Evolutionary conservation across 2,888 invertebrate genomes (phyloP).

Genomic region (Dorcus parallelipipedus): DNA sequence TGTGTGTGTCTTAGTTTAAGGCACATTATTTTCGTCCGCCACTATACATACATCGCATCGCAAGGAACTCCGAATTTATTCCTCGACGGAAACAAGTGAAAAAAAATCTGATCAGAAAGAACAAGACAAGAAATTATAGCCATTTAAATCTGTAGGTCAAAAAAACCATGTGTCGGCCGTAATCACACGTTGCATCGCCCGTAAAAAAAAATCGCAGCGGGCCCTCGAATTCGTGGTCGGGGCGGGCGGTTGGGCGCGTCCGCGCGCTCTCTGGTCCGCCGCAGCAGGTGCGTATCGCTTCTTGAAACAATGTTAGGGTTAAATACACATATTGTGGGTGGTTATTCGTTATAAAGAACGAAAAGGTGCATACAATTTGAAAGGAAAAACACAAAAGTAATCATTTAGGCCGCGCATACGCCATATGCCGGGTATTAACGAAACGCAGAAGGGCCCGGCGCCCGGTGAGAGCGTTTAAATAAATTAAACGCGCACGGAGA

Average conservation of each 20-base stretch:
- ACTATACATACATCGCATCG: neutral
- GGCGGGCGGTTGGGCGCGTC: neutral
- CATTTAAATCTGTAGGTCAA: slow-evolving; percentile 24
- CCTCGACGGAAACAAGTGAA: neutral
- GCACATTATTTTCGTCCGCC: neutral
- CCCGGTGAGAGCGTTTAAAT: neutral
- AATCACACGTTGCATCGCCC: slow-evolving; percentile 21
- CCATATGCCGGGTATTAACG: slow-evolving; percentile 7
- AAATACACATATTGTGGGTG: slow-evolving; percentile 27
- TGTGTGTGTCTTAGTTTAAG: too few species aligned
- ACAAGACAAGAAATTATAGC: slow-evolving; percentile 18
- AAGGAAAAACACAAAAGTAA: slow-evolving; percentile 6
- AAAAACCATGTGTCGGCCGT: slow-evolving; percentile 25
- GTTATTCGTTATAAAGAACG: slow-evolving; percentile 12
- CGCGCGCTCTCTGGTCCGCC: slow-evolving; percentile 12
- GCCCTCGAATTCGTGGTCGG: neutral
- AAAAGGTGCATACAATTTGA: slow-evolving; percentile 10
- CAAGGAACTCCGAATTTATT: neutral
- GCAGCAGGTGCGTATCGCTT: slow-evolving; percentile 27
- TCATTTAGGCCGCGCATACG: slow-evolving; percentile 1
- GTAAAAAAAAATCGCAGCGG: slow-evolving; percentile 11
- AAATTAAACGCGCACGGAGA: too few species aligned
- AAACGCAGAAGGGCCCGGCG: neutral
- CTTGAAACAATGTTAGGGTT: slow-evolving; percentile 30
- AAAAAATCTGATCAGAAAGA: slow-evolving; percentile 20